Evolutionary conservation across 2,888 invertebrate genomes (phyloP).

Genomic region (Kuschelorhynchus macadamiae): DNA sequence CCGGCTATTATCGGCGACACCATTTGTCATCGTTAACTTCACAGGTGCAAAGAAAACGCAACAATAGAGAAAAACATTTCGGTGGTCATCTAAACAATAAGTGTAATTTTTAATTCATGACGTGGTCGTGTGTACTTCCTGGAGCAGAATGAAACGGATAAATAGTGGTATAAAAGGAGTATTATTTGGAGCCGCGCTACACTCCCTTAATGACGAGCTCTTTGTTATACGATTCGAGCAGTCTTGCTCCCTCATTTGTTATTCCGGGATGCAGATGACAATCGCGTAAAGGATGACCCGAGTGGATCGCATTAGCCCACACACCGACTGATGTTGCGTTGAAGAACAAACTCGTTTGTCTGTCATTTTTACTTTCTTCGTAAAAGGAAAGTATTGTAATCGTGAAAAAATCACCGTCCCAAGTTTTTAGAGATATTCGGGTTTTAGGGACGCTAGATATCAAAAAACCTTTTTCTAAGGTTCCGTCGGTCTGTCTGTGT

Average conservation of each 20-base stretch:
- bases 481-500: too few species aligned
- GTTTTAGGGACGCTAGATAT: too few species aligned
- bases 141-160: constrained; percentile 27
- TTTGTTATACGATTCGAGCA: constrained; percentile 31
- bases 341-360: too few species aligned
- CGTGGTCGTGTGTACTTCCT: constrained; percentile 30
- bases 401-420: too few species aligned
- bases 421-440: too few species aligned
- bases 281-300: constrained; percentile 11
- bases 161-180: constrained; percentile 32
- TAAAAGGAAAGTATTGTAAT: too few species aligned
- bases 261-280: constrained; percentile 35
- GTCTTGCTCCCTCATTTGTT: constrained; percentile 24
- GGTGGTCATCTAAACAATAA: constrained; percentile 42
- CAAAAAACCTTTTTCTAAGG: too few species aligned
- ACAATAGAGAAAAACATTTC: constrained; percentile 32
- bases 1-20: constrained; percentile 31
- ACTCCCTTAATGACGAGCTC: constrained; percentile 29
- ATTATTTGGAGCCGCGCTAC: constrained; percentile 15
- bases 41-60: constrained; percentile 34
- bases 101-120: constrained; percentile 46
- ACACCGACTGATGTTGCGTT: constrained; percentile 11
- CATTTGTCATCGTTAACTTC: constrained; percentile 34
- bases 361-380: too few species aligned
- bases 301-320: constrained; percentile 13